These are phyloP conservation scores for Megastigmus dorsalis DNA, from an alignment of 2,888 invertebrate species.

Conservation along the genomic window DNA sequence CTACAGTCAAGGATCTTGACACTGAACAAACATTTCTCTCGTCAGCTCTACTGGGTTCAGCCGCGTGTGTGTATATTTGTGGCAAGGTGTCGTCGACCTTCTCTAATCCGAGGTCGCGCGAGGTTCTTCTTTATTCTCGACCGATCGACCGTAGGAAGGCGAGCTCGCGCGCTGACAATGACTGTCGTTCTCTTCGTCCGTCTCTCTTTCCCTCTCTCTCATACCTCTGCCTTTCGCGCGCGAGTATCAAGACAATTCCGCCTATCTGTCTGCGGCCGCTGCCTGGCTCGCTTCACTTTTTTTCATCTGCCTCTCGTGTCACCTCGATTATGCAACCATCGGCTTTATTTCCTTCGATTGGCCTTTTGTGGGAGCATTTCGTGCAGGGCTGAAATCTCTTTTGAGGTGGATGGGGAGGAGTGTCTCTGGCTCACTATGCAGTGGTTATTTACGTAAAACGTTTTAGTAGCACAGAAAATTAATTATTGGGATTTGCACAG, in stretches of 20 bases:
- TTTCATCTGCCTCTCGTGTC: not conserved
- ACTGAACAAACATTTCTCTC: slow-evolving; percentile 16
- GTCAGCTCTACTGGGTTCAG: not conserved
- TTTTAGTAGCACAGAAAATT: not conserved
- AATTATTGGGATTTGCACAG: too few species aligned
- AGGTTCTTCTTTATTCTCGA: slow-evolving; percentile 40
- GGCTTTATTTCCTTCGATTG: too few species aligned
- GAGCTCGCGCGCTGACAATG: slow-evolving; percentile 14
- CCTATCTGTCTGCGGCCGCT: not conserved
- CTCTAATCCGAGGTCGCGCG: slow-evolving; percentile 45
- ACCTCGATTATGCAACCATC: not conserved
- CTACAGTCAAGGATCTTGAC: slow-evolving; percentile 46
- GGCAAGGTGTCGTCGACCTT: slow-evolving; percentile 52
- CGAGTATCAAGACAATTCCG: not conserved
- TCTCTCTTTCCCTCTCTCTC: too few species aligned
- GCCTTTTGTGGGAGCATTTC: too few species aligned
- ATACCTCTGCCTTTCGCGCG: too few species aligned
- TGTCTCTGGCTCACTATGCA: too few species aligned
- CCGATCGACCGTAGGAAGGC: slow-evolving; percentile 36
- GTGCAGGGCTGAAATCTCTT: too few species aligned
- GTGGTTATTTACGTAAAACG: not conserved
- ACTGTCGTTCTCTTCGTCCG: not conserved
- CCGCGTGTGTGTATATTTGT: not conserved
- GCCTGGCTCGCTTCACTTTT: not conserved
- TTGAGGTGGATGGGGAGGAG: too few species aligned